A percentile compares a stretch with the other conserved stretches of the same genome.
phyloP scores from a whole-genome alignment of 2,113 vertebrate genomes.

The Platysternon megacephalum region DNA sequence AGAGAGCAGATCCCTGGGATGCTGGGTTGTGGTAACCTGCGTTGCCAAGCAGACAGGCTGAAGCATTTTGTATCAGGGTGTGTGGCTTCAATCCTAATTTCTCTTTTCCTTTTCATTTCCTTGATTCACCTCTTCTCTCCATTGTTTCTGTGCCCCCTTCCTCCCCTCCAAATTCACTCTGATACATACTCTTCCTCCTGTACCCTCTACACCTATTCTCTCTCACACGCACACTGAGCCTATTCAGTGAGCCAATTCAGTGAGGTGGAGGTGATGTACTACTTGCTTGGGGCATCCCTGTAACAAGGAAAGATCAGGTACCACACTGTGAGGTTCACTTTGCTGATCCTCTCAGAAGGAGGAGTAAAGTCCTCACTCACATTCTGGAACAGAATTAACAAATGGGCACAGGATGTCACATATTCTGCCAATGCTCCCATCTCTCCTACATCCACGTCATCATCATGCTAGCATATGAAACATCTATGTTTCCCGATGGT shows the following conservation, averaged over 20 bases:
- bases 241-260: not conserved
- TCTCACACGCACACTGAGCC: not conserved
- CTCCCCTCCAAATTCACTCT: not conserved
- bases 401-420: not conserved
- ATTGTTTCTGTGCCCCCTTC: not conserved
- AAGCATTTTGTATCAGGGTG: not conserved
- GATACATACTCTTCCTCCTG: not conserved
- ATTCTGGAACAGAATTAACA: no score
- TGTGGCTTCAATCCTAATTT: accelerated
- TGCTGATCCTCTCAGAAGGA: no score
- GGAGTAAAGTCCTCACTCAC: no score
- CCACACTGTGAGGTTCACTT: no score
- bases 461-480: no score
- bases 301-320: no score
- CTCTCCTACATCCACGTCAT: not conserved
- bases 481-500: no score
- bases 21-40: not conserved
- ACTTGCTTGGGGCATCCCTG: no score
- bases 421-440: not conserved
- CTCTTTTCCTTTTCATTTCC: not conserved
- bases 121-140: not conserved
- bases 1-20: not conserved
- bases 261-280: no score
- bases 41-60: not conserved
- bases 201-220: not conserved